Conservation (phyloP, 2,888 invertebrate species). For the Belgica antarctica region DNA sequence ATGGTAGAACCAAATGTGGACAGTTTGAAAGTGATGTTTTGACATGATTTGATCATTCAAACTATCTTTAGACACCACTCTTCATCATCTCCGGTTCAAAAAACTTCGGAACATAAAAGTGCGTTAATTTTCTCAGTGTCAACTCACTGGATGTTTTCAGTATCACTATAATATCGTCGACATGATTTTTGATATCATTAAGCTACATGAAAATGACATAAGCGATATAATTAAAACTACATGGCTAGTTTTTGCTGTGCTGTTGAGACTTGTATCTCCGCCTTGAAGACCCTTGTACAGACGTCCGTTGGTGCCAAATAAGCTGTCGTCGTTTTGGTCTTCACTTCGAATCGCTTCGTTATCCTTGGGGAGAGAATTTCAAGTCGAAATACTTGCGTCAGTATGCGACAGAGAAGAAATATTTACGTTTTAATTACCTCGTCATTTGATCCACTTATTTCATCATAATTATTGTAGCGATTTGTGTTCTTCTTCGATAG, state of each 20-base stretch:
- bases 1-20: too few species aligned
- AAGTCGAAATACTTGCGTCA: not conserved
- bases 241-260: not conserved
- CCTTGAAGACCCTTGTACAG: constrained; percentile 28
- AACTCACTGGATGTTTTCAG: too few species aligned
- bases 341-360: constrained; percentile 41
- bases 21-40: too few species aligned
- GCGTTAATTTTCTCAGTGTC: too few species aligned
- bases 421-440: constrained; percentile 39
- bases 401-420: too few species aligned
- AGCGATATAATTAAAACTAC: constrained; percentile 21
- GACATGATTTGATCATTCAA: too few species aligned
- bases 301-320: constrained; percentile 37
- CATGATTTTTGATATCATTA: constrained; percentile 36
- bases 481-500: constrained; percentile 37
- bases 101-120: too few species aligned
- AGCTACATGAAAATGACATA: constrained; percentile 22
- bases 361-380: constrained; percentile 14
- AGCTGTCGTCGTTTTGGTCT: constrained; percentile 34
- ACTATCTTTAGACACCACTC: too few species aligned
- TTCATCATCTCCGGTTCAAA: too few species aligned
- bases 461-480: constrained; percentile 32
- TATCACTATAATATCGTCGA: constrained; percentile 36
- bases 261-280: constrained; percentile 19
- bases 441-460: constrained; percentile 35